phyloP scores from a whole-genome alignment of 2,888 invertebrate species.

The Adelphocoris suturalis region DNA sequence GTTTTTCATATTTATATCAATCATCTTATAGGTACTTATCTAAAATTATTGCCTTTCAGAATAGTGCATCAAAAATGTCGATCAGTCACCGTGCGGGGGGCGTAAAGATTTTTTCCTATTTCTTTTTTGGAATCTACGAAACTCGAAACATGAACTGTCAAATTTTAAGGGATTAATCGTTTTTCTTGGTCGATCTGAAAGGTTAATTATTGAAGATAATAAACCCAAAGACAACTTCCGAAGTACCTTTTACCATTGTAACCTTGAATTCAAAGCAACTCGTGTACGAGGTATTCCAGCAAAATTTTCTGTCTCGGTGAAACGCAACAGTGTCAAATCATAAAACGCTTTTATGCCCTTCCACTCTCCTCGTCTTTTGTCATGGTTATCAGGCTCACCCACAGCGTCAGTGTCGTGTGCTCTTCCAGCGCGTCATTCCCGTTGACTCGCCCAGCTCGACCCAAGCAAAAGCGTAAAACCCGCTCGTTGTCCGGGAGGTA shows the following conservation, averaged over 20 bases:
- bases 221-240: too few species aligned
- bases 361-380: background rate
- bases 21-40: too few species aligned
- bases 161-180: too few species aligned
- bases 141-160: too few species aligned
- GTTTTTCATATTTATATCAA: too few species aligned
- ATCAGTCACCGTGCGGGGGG: too few species aligned
- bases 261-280: background rate
- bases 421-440: background rate
- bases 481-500: conserved; percentile 47
- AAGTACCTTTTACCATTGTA: background rate
- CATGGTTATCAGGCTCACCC: conserved; percentile 1
- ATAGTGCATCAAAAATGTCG: too few species aligned
- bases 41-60: too few species aligned
- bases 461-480: conserved; percentile 48
- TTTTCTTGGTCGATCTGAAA: too few species aligned
- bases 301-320: background rate
- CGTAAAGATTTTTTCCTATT: too few species aligned
- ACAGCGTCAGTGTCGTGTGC: background rate
- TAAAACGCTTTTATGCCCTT: conserved; percentile 62
- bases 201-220: too few species aligned
- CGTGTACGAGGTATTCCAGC: background rate
- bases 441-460: background rate
- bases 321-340: conserved; percentile 67
- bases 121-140: too few species aligned